Evolutionary conservation across 2,797 vertebrate species (phyloP).

Genomic region (Hybognathus amarus): DNA sequence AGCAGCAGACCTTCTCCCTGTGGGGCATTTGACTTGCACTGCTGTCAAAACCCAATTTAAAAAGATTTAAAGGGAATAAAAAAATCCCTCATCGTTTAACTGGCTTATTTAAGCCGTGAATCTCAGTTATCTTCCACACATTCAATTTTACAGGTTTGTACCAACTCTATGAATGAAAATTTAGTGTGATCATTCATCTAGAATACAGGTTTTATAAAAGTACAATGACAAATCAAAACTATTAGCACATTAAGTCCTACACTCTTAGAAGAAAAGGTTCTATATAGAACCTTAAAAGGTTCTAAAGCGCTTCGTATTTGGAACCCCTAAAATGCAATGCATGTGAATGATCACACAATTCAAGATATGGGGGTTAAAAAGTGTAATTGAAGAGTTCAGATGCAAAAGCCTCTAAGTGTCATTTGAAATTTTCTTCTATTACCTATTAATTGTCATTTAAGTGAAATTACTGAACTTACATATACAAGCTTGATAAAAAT

Average conservation of each 20-base stretch:
- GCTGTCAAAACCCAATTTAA: background rate
- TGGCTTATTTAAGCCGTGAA: background rate
- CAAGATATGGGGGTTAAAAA: too few species aligned
- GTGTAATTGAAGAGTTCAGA: too few species aligned
- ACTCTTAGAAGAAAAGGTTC: too few species aligned
- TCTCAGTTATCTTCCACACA: background rate
- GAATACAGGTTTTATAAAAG: background rate
- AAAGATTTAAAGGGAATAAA: background rate
- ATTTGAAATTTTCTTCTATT: too few species aligned
- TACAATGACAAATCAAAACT: background rate
- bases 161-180: background rate
- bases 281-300: too few species aligned
- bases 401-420: too few species aligned
- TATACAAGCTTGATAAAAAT: too few species aligned
- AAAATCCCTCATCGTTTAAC: background rate
- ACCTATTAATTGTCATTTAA: too few species aligned
- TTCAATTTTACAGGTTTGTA: background rate
- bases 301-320: too few species aligned
- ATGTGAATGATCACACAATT: too few species aligned
- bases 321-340: too few species aligned
- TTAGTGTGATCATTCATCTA: background rate
- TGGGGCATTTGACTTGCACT: background rate
- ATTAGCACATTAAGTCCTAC: background rate
- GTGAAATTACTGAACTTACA: too few species aligned
- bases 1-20: background rate